Evolutionary conservation across 2,113 vertebrate species (phyloP).

Genomic region (Rhinolophus sinicus): DNA sequence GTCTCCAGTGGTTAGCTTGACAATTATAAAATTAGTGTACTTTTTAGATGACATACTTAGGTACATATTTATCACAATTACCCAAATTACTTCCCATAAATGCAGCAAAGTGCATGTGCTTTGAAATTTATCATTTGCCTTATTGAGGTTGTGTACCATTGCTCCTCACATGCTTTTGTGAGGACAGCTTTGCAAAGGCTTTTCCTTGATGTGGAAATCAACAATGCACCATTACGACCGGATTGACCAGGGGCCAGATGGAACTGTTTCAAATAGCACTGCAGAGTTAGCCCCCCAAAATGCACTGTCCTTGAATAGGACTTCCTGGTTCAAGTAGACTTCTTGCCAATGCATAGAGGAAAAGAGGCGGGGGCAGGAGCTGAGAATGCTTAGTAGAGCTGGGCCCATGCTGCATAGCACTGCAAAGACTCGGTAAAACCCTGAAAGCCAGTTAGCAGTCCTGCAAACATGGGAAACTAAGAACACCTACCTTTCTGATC

Average conservation of each 20-base stretch:
- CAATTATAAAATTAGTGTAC: conserved; percentile 54
- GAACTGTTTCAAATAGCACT: not conserved
- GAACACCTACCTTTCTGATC: not conserved
- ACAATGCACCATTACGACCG: not conserved
- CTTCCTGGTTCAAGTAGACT: not conserved
- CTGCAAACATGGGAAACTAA: not conserved
- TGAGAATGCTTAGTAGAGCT: not conserved
- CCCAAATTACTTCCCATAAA: conserved; percentile 59
- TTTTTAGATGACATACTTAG: conserved; percentile 56
- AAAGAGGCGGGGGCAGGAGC: not conserved
- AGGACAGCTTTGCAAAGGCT: not conserved
- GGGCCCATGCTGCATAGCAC: not conserved
- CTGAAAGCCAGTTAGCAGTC: not conserved
- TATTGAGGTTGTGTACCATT: not conserved
- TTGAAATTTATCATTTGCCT: conserved; percentile 42
- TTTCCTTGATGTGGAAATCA: not conserved
- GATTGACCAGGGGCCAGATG: not conserved
- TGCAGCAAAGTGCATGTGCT: conserved; percentile 5
- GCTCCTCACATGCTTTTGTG: not conserved
- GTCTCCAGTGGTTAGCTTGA: conserved; percentile 38
- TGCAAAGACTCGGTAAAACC: not conserved
- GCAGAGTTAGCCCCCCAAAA: not conserved
- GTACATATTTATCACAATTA: conserved; percentile 54
- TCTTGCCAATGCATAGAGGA: not conserved
- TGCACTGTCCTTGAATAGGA: not conserved